Evolutionary conservation across 2,888 invertebrate genomes (phyloP), one percentile per base, ranked within the genome.

Genomic region (Leptopilina syphax): DNA sequence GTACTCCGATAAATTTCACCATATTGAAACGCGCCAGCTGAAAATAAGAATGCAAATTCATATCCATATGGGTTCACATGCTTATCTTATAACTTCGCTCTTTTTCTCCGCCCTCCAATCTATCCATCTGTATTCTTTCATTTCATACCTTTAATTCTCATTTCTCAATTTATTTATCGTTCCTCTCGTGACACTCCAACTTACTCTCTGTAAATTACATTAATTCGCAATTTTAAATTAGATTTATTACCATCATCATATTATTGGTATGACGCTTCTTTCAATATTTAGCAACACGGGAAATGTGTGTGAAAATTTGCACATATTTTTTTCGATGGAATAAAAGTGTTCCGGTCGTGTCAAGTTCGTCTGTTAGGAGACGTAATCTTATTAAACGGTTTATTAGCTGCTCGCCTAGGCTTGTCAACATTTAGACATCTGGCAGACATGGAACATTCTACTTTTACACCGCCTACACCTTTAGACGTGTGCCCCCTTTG

Each of bases 391-490:
- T 91, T 91, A 91, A 91, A 90, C 90, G 91, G 90, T 88, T 34
- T 90, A 91, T 90, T 91, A 90, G 90, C 89, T 89, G 89, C 88
- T 89, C 90, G 90, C 86, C 88, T 87, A 86, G 89, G 87, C 91
- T 90, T 90, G 90, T 91, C 90, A 90, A 91, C 90, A 90, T 91
- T 91, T 91, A 90, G 91, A 91, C 91, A 90, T 90, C 90, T 88
- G 89, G 88, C 90, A 90, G 91, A 90, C 91, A 88, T 87, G 89
- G 87, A 89, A 90, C 89, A 89, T 90, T 90, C 88, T 87, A 87
- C 87, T 86, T 87, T 87, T 87, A 87, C 87, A 87, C 34, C 87
- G 89, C 87, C 87, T 88, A 88, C 84, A 82, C 81, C 65, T 80
- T 70, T 81, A 77, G 65, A 81, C 81, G 81, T 85, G 83, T 82